phyloP scores from a whole-genome alignment of 2,888 invertebrate species.

The Drosophila nr. fundita region DNA sequence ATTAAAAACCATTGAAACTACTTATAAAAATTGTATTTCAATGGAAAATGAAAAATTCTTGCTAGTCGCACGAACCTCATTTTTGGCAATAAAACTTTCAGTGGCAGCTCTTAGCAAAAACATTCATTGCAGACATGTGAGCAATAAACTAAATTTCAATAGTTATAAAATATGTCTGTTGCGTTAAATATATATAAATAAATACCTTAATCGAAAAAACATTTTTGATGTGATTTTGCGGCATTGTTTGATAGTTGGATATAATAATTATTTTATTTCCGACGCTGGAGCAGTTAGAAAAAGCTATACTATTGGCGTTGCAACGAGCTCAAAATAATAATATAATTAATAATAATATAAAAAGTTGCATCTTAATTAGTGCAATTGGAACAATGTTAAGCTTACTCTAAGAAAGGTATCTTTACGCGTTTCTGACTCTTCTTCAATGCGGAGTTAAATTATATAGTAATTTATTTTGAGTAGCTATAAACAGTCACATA shows the following conservation, averaged over 20 bases:
- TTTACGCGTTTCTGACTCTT: not conserved
- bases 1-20: not conserved
- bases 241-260: not conserved
- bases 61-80: constrained; percentile 12
- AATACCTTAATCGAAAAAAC: not conserved
- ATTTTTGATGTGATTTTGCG: not conserved
- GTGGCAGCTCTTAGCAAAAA: constrained; percentile 13
- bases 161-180: not conserved
- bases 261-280: not conserved
- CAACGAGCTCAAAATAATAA: not conserved
- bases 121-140: constrained; percentile 31
- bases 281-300: not conserved
- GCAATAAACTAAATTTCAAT: not conserved
- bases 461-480: not conserved
- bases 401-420: not conserved
- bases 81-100: constrained; percentile 17
- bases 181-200: not conserved
- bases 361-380: not conserved
- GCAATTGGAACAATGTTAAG: not conserved
- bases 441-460: not conserved
- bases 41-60: constrained; percentile 7
- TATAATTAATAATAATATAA: not conserved
- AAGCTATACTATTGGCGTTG: not conserved
- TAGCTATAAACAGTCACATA: not conserved
- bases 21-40: not conserved